Evolutionary conservation across 2,797 vertebrate genomes (phyloP).

Genomic region (Pampus argenteus): DNA sequence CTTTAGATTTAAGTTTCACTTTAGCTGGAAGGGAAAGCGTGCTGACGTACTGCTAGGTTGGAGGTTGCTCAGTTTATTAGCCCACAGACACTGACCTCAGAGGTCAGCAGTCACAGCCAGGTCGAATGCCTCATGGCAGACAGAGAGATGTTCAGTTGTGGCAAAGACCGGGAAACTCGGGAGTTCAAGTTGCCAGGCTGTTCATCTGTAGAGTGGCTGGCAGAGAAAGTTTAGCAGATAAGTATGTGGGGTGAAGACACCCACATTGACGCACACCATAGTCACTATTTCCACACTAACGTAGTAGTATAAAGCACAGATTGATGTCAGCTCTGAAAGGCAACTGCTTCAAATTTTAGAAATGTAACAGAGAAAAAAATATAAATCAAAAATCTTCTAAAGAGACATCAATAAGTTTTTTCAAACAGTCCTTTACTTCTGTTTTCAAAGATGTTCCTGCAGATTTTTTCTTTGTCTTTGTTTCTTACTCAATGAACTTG

Average conservation of each 20-base stretch:
- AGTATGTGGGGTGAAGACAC: slow-evolving; percentile 10
- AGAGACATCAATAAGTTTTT: background rate
- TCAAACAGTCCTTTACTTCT: too few species aligned
- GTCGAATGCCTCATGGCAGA: slow-evolving; percentile 56
- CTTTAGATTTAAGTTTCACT: slow-evolving; percentile 23
- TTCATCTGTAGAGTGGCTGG: slow-evolving; percentile 2
- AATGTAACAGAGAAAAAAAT: background rate
- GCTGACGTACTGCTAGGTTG: slow-evolving; percentile 49
- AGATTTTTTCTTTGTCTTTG: background rate
- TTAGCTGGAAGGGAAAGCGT: slow-evolving; percentile 60
- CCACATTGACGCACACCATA: slow-evolving; percentile 8
- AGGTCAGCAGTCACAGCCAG: slow-evolving; percentile 52
- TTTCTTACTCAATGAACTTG: background rate
- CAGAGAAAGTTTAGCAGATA: slow-evolving; percentile 22
- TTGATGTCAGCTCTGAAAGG: background rate
- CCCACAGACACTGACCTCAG: slow-evolving; percentile 50
- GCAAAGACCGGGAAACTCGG: slow-evolving; percentile 15
- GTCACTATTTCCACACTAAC: background rate
- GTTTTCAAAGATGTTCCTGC: too few species aligned
- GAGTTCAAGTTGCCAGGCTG: slow-evolving; percentile 27
- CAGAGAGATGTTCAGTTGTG: slow-evolving; percentile 31
- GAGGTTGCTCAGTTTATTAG: slow-evolving; percentile 45
- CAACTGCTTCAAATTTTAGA: background rate
- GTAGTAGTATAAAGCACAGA: background rate
- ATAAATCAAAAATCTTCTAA: background rate